Evolutionary conservation across 2,113 vertebrate genomes (phyloP).

Genomic region (Daubentonia madagascariensis): DNA sequence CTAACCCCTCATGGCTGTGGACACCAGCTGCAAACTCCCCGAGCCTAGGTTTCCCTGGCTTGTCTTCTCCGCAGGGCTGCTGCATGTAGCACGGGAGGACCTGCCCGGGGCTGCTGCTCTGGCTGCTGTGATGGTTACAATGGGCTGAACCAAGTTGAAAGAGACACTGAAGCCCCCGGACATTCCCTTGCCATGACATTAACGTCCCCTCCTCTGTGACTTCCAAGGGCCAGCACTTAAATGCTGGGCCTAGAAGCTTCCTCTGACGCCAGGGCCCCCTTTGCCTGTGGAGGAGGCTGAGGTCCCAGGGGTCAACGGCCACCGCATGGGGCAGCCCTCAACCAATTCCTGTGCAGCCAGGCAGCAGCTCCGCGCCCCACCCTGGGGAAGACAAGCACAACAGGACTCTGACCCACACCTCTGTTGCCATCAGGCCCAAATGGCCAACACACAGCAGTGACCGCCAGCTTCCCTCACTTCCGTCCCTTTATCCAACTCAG

Average conservation of each 20-base stretch:
- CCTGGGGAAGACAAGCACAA: too few relatives aligned
- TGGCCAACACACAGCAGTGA: too few relatives aligned
- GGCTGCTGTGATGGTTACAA: accelerated
- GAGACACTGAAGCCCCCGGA: not conserved
- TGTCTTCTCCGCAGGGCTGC: accelerated
- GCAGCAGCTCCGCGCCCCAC: too few relatives aligned
- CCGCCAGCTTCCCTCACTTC: not conserved
- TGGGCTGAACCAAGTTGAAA: accelerated
- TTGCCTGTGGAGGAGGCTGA: not conserved
- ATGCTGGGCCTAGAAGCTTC: not conserved
- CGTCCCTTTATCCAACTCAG: not conserved
- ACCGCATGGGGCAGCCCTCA: too few relatives aligned
- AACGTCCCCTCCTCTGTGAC: not conserved
- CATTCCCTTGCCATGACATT: not conserved
- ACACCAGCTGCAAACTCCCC: accelerated
- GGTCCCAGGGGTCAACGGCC: not conserved
- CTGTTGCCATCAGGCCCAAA: not conserved
- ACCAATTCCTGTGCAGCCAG: not conserved
- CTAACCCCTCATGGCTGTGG: not conserved
- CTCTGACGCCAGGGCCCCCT: not conserved
- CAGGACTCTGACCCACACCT: not conserved
- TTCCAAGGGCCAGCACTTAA: not conserved
- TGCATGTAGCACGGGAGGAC: accelerated
- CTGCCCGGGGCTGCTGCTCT: not conserved
- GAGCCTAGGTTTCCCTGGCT: not conserved